Evolutionary conservation across 2,113 vertebrate species (phyloP).

Genomic region (Pedetes capensis): DNA sequence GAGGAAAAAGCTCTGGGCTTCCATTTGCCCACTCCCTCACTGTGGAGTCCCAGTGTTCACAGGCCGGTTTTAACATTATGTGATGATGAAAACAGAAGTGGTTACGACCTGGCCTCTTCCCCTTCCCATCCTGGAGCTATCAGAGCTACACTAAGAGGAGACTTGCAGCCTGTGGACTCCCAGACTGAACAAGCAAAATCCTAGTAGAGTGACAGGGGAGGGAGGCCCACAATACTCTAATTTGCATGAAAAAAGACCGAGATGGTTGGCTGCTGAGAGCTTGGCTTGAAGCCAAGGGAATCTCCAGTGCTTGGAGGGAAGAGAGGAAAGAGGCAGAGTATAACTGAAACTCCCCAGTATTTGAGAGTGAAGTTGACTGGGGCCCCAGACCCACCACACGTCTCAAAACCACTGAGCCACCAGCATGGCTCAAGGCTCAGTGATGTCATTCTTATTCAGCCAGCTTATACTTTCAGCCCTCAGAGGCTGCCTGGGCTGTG

Average conservation of each 20-base stretch:
- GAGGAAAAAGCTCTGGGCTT: not conserved
- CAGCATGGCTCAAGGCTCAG: not conserved
- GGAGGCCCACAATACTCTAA: not conserved
- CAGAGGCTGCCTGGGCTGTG: not conserved
- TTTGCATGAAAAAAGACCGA: constrained; percentile 68
- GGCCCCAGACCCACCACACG: not conserved
- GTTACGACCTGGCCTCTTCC: not conserved
- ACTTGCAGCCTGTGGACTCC: not conserved
- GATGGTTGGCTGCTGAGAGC: not conserved
- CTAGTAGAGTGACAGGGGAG: not conserved
- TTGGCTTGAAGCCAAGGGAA: constrained; percentile 26
- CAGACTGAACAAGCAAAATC: not conserved
- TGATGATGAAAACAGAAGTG: not conserved
- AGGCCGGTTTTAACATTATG: not conserved
- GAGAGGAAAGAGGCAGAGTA: not conserved
- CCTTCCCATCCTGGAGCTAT: not conserved
- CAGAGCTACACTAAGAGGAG: not conserved
- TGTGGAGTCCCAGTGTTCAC: not conserved
- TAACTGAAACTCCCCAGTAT: not conserved
- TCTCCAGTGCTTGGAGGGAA: not conserved
- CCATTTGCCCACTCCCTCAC: not conserved
- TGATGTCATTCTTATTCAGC: not conserved
- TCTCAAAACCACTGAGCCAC: not conserved
- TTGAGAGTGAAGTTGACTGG: accelerated
- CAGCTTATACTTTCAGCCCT: not conserved